Evolutionary conservation across 2,113 vertebrate genomes (phyloP).

Genomic region (Phycodurus eques): DNA sequence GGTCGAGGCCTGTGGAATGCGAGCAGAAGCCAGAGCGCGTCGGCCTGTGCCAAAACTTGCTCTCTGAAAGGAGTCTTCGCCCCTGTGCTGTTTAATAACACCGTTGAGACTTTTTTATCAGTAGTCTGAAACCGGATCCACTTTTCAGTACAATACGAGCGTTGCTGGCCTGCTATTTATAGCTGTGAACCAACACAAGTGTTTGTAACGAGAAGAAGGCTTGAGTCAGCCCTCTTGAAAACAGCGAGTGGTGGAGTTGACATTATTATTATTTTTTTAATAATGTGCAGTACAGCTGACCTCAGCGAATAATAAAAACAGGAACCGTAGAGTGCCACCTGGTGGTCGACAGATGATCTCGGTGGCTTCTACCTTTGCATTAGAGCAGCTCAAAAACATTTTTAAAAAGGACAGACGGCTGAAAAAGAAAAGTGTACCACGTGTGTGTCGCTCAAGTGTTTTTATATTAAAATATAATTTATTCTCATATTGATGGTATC

Average conservation of each 20-base stretch:
- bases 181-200: constrained; percentile 17
- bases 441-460: too few species aligned
- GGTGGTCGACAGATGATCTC: constrained; percentile 29
- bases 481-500: too few species aligned
- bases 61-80: constrained; percentile 21
- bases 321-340: constrained; percentile 40
- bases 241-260: constrained; percentile 23
- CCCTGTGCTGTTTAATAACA: background rate
- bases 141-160: constrained; percentile 8
- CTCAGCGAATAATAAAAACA: constrained; percentile 11
- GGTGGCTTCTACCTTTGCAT: background rate
- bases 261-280: constrained; percentile 21
- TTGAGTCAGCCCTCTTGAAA: constrained; percentile 31
- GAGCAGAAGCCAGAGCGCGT: constrained; percentile 45
- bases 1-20: constrained; percentile 59
- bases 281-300: constrained; percentile 27
- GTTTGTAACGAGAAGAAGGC: constrained; percentile 28
- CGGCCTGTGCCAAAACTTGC: constrained; percentile 50
- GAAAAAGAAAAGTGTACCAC: too few species aligned
- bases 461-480: too few species aligned
- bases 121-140: constrained; percentile 55
- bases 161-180: constrained; percentile 16
- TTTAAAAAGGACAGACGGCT: background rate
- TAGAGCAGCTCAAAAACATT: background rate
- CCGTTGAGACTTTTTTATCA: constrained; percentile 50